phyloP scores from a whole-genome alignment of 2,113 vertebrate species.

The Coracopsis vasa region DNA sequence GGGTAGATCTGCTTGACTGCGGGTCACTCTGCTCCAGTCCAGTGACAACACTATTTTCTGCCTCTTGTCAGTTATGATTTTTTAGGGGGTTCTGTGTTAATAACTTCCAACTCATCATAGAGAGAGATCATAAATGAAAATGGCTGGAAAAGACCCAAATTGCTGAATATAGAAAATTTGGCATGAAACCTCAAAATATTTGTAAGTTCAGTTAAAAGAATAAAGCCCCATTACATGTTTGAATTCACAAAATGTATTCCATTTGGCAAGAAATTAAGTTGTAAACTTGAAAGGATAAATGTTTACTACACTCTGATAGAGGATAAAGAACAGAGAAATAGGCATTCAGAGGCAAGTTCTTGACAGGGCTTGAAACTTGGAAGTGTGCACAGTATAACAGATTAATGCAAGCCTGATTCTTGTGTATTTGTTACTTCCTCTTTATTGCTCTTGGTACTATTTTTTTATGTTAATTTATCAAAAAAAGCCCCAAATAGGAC shows the following conservation, averaged over 20 bases:
- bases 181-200: background rate
- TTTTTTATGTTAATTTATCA: background rate
- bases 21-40: background rate
- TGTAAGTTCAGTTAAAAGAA: background rate
- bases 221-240: background rate
- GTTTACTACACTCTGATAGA: background rate
- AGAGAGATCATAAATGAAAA: background rate
- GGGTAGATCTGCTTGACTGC: background rate
- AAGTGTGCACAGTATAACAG: background rate
- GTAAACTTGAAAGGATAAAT: background rate
- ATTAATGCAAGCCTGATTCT: background rate
- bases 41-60: background rate
- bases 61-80: background rate
- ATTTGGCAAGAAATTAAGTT: background rate
- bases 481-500: background rate
- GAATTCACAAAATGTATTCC: background rate
- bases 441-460: background rate
- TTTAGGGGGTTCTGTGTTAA: background rate
- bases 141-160: background rate
- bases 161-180: background rate
- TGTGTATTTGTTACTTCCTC: background rate
- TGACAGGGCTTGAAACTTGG: background rate
- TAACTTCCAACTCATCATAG: background rate
- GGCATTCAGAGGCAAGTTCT: background rate
- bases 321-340: background rate